phyloP scores from a whole-genome alignment of 2,797 vertebrate species.

The Saxicola maurus region DNA sequence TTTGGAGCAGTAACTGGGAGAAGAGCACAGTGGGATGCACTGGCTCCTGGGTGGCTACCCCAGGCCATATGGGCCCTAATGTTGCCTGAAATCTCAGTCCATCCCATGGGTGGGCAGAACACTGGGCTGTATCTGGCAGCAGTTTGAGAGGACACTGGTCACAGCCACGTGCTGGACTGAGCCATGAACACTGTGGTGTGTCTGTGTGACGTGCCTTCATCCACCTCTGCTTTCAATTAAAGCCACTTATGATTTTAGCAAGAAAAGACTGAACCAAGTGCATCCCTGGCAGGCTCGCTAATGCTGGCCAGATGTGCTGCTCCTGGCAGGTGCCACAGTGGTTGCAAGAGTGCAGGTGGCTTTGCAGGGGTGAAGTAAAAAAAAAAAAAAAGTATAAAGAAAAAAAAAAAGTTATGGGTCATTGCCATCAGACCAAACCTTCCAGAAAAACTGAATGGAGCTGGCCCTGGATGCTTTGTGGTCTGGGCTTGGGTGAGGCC shows the following conservation, averaged over 20 bases:
- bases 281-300: rapidly evolving
- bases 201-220: neutral
- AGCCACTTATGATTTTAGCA: neutral
- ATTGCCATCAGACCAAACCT: neutral
- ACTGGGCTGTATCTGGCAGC: rapidly evolving
- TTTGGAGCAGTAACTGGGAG: neutral
- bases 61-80: neutral
- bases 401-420: neutral
- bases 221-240: neutral
- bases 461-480: neutral
- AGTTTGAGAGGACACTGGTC: rapidly evolving
- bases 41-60: neutral
- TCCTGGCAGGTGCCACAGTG: neutral
- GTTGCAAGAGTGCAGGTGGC: neutral
- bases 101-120: neutral
- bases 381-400: neutral
- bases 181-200: rapidly evolving
- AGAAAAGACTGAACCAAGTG: neutral
- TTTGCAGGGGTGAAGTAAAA: neutral
- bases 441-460: neutral
- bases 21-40: neutral
- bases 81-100: neutral
- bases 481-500: conserved; percentile 8
- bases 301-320: neutral
- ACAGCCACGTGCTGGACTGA: neutral